These are phyloP conservation scores for Ceratina australensis DNA, from an alignment of 1,140 invertebrate species.

Conservation along the genomic window DNA sequence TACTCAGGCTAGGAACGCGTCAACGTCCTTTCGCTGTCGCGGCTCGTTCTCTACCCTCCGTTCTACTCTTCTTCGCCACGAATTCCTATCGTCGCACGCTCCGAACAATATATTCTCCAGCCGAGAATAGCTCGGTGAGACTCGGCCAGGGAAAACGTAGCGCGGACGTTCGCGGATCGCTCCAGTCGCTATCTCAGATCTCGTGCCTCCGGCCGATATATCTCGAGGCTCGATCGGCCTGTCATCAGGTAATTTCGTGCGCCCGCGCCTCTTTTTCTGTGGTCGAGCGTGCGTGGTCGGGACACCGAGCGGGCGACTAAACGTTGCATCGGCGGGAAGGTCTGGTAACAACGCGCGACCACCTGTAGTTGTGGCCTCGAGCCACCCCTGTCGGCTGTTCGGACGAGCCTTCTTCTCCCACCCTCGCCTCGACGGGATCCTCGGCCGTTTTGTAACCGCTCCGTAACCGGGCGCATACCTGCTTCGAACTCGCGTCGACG, in stretches of 20 bases:
- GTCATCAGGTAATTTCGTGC: slow-evolving; percentile 7
- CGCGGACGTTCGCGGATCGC: not conserved
- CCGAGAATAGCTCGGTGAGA: not conserved
- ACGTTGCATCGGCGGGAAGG: slow-evolving; percentile 50
- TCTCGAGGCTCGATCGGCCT: not conserved
- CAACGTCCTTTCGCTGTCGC: slow-evolving; percentile 37
- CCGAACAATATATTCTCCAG: not conserved
- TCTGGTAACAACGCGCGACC: slow-evolving; percentile 67
- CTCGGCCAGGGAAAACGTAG: not conserved
- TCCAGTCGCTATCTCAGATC: not conserved
- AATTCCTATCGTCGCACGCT: not conserved
- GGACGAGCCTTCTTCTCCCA: slow-evolving; percentile 9
- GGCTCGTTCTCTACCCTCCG: not conserved
- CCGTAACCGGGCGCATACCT: not conserved
- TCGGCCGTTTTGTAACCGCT: not conserved
- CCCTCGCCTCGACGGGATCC: not conserved
- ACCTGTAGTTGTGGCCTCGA: slow-evolving; percentile 73
- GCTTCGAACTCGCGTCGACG: not conserved
- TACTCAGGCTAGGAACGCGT: slow-evolving; percentile 63
- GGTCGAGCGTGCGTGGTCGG: slow-evolving; percentile 34
- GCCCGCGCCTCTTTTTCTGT: slow-evolving; percentile 34
- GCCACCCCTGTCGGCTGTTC: slow-evolving; percentile 50
- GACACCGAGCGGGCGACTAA: not conserved
- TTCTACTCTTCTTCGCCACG: not conserved
- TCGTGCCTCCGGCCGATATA: not conserved